These are phyloP conservation scores for Parnassius glacialis DNA, from an alignment of 2,888 invertebrate genomes.

Conservation along the genomic window DNA sequence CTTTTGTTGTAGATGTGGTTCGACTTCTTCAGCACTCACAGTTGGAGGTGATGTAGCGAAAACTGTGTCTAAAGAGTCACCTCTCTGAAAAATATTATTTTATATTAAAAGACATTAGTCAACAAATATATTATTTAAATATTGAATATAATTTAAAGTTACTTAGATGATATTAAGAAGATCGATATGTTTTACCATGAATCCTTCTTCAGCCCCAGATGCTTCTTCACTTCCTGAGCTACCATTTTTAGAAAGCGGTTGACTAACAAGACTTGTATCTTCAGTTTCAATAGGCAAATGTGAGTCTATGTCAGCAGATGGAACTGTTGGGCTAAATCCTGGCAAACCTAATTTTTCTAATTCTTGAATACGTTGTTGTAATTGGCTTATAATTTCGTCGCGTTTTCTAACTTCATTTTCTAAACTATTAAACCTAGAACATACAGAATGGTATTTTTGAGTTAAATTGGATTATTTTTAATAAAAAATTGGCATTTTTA, in stretches of 20 bases:
- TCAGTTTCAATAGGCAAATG: slow-evolving; percentile 29
- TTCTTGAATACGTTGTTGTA: slow-evolving; percentile 87
- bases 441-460: slow-evolving; percentile 1
- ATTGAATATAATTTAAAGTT: too few species aligned
- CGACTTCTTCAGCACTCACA: slow-evolving; percentile 56
- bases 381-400: slow-evolving; percentile 89
- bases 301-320: slow-evolving; percentile 28
- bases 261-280: slow-evolving; percentile 29
- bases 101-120: not conserved
- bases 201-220: slow-evolving; percentile 70
- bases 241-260: slow-evolving; percentile 48
- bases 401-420: slow-evolving; percentile 90
- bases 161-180: not conserved
- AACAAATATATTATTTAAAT: not conserved
- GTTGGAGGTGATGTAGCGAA: slow-evolving; percentile 83
- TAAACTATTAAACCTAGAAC: slow-evolving; percentile 84
- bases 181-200: slow-evolving; percentile 52
- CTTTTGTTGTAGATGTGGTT: slow-evolving; percentile 37
- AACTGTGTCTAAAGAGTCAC: slow-evolving; percentile 85
- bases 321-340: slow-evolving; percentile 34
- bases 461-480: too few species aligned
- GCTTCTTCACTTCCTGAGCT: slow-evolving; percentile 75
- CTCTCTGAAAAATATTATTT: slow-evolving; percentile 72
- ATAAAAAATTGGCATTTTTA: too few species aligned
- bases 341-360: slow-evolving; percentile 76